These are phyloP conservation scores for Agelastica alni DNA, from an alignment of 2,888 invertebrate species.

Conservation along the genomic window DNA sequence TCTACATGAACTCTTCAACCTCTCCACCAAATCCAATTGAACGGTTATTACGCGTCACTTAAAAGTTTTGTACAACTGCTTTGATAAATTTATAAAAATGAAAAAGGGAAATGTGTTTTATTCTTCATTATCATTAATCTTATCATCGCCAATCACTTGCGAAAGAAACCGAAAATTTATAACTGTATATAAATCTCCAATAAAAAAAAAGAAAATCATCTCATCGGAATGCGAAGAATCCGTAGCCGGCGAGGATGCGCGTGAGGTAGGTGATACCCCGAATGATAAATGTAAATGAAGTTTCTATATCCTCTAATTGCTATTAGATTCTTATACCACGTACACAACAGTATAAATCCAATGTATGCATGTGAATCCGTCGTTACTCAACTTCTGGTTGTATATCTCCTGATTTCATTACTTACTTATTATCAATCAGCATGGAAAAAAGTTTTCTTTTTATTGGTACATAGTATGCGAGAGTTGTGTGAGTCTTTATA, in stretches of 20 bases:
- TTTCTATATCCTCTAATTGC: conserved; percentile 22
- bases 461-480: too few relatives aligned
- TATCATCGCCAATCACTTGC: conserved; percentile 9
- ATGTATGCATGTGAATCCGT: conserved; percentile 27
- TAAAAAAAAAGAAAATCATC: conserved; percentile 7
- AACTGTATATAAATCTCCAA: not conserved
- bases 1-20: conserved; percentile 34
- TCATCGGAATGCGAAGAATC: conserved; percentile 18
- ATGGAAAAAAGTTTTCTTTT: too few relatives aligned
- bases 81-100: too few relatives aligned
- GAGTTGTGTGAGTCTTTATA: too few relatives aligned
- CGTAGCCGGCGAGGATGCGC: conserved; percentile 5
- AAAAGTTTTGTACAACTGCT: too few relatives aligned
- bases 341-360: conserved; percentile 23
- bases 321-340: conserved; percentile 18
- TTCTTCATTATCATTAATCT: too few relatives aligned
- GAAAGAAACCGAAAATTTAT: conserved; percentile 6
- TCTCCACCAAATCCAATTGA: too few relatives aligned
- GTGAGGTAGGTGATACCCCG: conserved; percentile 18
- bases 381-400: conserved; percentile 30
- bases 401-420: conserved; percentile 23
- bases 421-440: too few relatives aligned
- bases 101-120: too few relatives aligned
- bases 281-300: conserved; percentile 22
- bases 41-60: too few relatives aligned